Base-by-base conservation (phyloP, 2,113 vertebrate genomes). In the Ptyas mucosa region DNA sequence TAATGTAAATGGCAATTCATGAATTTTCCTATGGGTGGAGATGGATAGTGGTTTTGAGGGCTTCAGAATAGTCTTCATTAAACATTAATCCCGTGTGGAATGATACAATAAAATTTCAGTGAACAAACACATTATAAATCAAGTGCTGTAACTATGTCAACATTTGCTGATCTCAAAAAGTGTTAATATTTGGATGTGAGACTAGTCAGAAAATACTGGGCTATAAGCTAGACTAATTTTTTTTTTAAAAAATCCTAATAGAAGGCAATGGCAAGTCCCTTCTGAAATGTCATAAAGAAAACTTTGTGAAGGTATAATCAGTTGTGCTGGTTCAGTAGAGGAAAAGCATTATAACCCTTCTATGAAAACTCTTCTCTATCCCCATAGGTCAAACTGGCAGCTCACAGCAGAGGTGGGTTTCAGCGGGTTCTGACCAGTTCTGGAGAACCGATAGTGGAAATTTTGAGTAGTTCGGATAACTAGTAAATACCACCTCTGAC, bases 1-100 rank as follows among this genome's bases (percentile, higher is more conserved):
- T 26, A n/a, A 1, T 90, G 94, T 92, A 90, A 52, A 94, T 87
- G 93, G 92, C 29, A 29, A 87, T 90, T 91, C 81, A 89, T 91
- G 53, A 57, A 52, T 95, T 95, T 95, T 94, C 92, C 85, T 85
- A 92, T 87, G 12, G 93, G 94, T 12, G 94, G 89, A 94, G 94
- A 90, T 15, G 87, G 93, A 96, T 92, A 43, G 89, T 93, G 87
- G 90, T 55, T 88, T 93, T 94, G 0, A 0, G 26, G n/a, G 20
- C 8, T 39, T 86, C 53, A 61, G 55, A 85, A 55, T 18, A 29
- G 49, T 29, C 12, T 52, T 49, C 86, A 52, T 52, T 87, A 75
- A 75, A 75, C 5, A 34, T 75, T 75, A 75, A 75, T 34, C n/a
- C 26, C 54, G 8, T 34, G 29, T 51, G 29, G 54, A 61, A 9